These are phyloP conservation scores for Poecilia latipinna DNA, from an alignment of 2,113 vertebrate species.

Conservation along the genomic window DNA sequence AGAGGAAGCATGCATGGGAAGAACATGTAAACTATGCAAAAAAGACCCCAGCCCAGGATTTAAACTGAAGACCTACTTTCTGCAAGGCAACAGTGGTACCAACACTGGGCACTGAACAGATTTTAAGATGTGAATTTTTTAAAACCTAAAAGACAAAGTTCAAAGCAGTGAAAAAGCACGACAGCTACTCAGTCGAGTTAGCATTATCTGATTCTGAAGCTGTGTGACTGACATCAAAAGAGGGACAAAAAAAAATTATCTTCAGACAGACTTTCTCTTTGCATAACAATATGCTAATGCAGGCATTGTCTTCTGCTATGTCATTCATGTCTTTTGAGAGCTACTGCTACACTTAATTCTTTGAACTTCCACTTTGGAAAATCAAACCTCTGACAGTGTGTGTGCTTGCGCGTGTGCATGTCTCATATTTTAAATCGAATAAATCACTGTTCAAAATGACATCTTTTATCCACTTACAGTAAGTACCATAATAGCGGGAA, in stretches of 20 bases:
- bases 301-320: neutral
- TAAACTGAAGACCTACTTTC: too few relatives aligned
- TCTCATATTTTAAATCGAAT: neutral
- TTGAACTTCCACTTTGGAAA: neutral
- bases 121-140: neutral
- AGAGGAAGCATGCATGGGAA: too few relatives aligned
- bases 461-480: neutral
- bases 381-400: neutral
- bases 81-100: too few relatives aligned
- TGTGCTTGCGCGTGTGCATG: neutral
- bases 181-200: too few relatives aligned
- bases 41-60: too few relatives aligned
- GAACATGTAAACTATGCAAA: too few relatives aligned
- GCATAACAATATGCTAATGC: neutral
- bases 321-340: neutral
- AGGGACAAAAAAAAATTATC: neutral
- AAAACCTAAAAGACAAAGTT: too few relatives aligned
- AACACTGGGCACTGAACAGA: neutral
- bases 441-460: neutral
- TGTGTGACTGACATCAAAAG: neutral
- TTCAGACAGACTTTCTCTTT: too few relatives aligned
- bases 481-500: slow-evolving; percentile 6
- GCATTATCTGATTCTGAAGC: slow-evolving; percentile 3
- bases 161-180: too few relatives aligned
- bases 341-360: neutral